These are phyloP conservation scores for Apostichopus parvimensis DNA, from an alignment of 35 echinoderm and acorn worm species.

Conservation along the genomic window DNA sequence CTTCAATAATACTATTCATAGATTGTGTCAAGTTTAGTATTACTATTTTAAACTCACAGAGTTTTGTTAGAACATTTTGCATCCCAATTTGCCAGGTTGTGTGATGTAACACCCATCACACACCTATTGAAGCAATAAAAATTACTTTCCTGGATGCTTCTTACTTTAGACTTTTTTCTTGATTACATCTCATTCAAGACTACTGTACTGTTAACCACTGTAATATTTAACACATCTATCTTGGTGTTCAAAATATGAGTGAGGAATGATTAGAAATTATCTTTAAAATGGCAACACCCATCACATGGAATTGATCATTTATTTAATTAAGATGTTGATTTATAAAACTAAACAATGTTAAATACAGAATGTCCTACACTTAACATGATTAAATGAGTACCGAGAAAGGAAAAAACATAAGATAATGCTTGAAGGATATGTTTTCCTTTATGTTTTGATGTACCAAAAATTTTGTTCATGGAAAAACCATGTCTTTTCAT, in stretches of 20 bases:
- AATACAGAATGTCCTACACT: too few relatives aligned
- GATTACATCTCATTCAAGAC: neutral
- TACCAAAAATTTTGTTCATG: too few relatives aligned
- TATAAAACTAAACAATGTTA: too few relatives aligned
- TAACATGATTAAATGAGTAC: too few relatives aligned
- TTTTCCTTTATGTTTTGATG: too few relatives aligned
- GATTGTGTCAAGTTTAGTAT: neutral
- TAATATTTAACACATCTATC: neutral
- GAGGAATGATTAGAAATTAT: neutral
- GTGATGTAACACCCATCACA: neutral
- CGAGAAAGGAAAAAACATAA: too few relatives aligned
- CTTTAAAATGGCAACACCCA: neutral
- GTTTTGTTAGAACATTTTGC: neutral
- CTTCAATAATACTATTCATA: too few relatives aligned
- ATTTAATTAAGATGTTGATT: too few relatives aligned
- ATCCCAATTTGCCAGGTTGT: neutral
- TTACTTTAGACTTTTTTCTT: neutral
- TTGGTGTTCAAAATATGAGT: neutral
- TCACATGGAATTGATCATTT: neutral
- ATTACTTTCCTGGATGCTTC: neutral
- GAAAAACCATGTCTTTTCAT: too few relatives aligned
- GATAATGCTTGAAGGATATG: too few relatives aligned
- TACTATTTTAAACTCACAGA: neutral
- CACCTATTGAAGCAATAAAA: neutral
- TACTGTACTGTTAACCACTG: neutral